Base-by-base conservation (phyloP, 2,113 vertebrate species). In the Tyrannus savana region DNA sequence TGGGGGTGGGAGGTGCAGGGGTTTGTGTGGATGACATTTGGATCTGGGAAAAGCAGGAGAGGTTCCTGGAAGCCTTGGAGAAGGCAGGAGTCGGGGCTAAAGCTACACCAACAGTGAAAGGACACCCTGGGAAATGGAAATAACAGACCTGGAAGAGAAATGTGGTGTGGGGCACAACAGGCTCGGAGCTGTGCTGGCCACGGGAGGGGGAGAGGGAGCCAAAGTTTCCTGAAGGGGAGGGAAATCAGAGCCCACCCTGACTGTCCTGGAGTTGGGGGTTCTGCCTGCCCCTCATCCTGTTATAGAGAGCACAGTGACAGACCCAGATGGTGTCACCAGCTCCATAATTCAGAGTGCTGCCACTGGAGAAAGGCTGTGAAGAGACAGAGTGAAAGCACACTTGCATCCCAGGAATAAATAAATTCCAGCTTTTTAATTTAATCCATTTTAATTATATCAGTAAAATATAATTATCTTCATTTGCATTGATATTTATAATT, bases 21-120 rank as follows among this genome's bases (percentile, higher is more conserved):
- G 58, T 66, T 28, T 42, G 86, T 46, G 73, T n/a, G 60, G 85
- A 35, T 60, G 84, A 60, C 59, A 68, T 72, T 73, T 73, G 85
- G 92, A 89, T 67, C 84, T 83, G 72, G 86, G 90, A 64, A 76
- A 95, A 84, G 39, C 68, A 42, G 92, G 7, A 50, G 60, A 83
- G 81, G 92, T 37, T 85, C 52, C 47, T 63, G 10, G 21, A 62
- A 47, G 66, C 37, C 56, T 23, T 60, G 83, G 71, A 66, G 75
- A 46, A 75, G 59, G 0, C 68, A 53, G 30, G 66, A 90, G 56
- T 55, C 56, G 12, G 12, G 35, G 55, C 68, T 91, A 24, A 55
- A 94, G 87, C 47, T 46, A 31, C 89, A 85, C 18, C 30, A 73
- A 25, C 30, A 16, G 28, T 11, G 33, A 28, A 25, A 75, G 67